Conservation (phyloP, 2,113 vertebrate genomes). For the Picathartes gymnocephalus region DNA sequence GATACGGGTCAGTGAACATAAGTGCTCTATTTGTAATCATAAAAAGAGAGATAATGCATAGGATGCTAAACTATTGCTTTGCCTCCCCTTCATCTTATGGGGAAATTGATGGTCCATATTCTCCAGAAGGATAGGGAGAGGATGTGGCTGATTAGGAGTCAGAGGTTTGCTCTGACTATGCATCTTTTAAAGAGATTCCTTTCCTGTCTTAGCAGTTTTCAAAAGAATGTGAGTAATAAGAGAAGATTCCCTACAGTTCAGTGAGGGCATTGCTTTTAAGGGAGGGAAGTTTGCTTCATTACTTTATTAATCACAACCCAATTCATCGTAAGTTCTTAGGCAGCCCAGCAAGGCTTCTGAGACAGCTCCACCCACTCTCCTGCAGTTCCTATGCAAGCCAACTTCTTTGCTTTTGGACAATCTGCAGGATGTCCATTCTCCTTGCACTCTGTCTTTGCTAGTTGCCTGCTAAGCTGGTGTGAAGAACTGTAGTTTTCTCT, state of each 20-base stretch:
- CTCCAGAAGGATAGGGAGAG: conserved; percentile 17
- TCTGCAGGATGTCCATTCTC: background rate
- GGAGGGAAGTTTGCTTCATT: background rate
- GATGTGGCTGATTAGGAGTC: conserved; percentile 28
- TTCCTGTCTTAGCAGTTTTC: background rate
- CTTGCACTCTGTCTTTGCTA: background rate
- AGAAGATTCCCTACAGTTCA: background rate
- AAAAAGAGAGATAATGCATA: conserved; percentile 38
- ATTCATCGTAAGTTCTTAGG: background rate
- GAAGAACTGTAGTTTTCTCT: background rate
- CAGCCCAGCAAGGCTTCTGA: background rate
- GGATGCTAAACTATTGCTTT: conserved; percentile 37
- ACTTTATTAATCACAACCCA: background rate
- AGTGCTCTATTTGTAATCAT: conserved; percentile 50
- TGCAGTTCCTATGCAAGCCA: background rate
- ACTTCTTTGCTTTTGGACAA: background rate
- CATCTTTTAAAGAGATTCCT: background rate
- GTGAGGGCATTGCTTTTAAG: background rate
- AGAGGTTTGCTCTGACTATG: conserved; percentile 4
- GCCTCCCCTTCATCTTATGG: conserved; percentile 7
- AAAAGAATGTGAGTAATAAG: background rate
- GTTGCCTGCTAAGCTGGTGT: background rate
- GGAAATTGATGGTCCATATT: conserved; percentile 35
- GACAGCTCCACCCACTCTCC: background rate
- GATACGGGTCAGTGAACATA: conserved; percentile 44